Evolutionary conservation across 2,113 vertebrate genomes (phyloP), one percentile per base, ranked within the genome.

Genomic region (Xiphophorus maculatus): DNA sequence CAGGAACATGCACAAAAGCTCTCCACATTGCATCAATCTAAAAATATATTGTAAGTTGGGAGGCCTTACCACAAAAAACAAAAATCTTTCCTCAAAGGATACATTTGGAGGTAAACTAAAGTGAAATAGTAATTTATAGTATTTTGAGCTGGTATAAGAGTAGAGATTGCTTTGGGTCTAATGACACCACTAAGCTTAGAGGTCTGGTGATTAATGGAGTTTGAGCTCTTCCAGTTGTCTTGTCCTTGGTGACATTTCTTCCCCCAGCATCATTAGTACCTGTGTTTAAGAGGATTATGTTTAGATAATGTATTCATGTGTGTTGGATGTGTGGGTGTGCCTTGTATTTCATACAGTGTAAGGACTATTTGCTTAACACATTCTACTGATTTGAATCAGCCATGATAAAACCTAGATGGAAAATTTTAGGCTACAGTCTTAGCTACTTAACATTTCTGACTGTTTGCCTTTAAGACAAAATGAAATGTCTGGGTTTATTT

Each of bases 121-220:
- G 1, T 12, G 22, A 58, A 58, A 58, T n/a, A 19, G 22, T 58
- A 42, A 35, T 64, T 37, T 67, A 70, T 77, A 28, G 27, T 28
- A 63, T 75, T 79, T 76, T 76, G 65, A 58, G 29, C 28, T 19
- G 29, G 12, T 4, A 42, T n/a, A 5, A 29, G 54, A 69, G 66
- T 13, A 74, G 27, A 65, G 3, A 37, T 42, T 63, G 51, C 60
- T 17, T 37, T 63, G 30, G 66, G 11, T 85, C 35, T 65, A 12
- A 58, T 22, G 17, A 22, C 32, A 28, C n/a, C 32, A 51, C 69
- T 1, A 8, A 69, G 82, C 80, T 92, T 84, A 88, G 33, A 85
- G 89, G 87, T 89, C 58, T 73, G 17, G 69, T 64, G 22, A 75
- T 84, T 85, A 90, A 89, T 79, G 75, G 80, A 70, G 85, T 87